Conservation (phyloP, 1,140 invertebrate species). For the Neomicropteryx cornuta region DNA sequence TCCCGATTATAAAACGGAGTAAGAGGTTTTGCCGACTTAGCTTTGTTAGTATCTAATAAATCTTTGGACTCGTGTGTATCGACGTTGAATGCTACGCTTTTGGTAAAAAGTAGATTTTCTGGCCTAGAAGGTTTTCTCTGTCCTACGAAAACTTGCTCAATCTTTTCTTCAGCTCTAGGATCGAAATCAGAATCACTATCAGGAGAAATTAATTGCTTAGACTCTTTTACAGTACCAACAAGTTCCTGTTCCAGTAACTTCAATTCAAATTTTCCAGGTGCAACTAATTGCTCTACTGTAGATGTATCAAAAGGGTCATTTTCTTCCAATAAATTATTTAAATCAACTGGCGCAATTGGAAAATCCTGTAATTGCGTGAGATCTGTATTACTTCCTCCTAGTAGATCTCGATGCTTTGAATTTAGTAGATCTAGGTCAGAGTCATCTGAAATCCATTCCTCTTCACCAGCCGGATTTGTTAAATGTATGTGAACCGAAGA, state of each 20-base stretch:
- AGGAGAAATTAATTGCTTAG: constrained; percentile 33
- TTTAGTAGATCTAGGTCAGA: constrained; percentile 29
- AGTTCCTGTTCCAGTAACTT: constrained; percentile 70
- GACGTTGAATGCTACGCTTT: constrained; percentile 60
- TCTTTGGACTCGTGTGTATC: constrained; percentile 16
- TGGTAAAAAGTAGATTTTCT: constrained; percentile 45
- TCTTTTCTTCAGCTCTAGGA: constrained; percentile 48
- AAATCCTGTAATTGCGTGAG: constrained; percentile 55
- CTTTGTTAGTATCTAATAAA: constrained; percentile 23
- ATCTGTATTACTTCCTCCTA: constrained; percentile 65
- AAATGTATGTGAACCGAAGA: constrained; percentile 47
- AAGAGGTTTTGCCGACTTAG: constrained; percentile 48
- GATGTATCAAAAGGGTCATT: constrained; percentile 82
- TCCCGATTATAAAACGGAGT: constrained; percentile 66
- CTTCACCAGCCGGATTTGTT: constrained; percentile 37
- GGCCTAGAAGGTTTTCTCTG: constrained; percentile 43
- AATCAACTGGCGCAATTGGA: constrained; percentile 52
- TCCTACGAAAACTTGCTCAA: constrained; percentile 17
- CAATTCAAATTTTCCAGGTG: constrained; percentile 64
- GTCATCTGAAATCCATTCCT: constrained; percentile 39
- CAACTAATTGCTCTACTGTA: constrained; percentile 52
- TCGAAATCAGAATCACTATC: constrained; percentile 63
- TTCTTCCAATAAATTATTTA: constrained; percentile 45
- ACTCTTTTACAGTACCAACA: constrained; percentile 45
- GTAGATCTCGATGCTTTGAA: constrained; percentile 43